Conservation (phyloP, 2,113 vertebrate genomes). For the cattle (Bos taurus) region ARS-UCD2.0 NC_037348.1:49821501-49822000, state of each 20-base stretch:
- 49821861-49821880: not conserved
- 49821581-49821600: not conserved
- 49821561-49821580: slow-evolving; percentile 24
- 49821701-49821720: not conserved
- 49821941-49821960: not conserved
- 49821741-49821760: not conserved
- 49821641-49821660: not conserved
- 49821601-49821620: not conserved
- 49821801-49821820: not conserved
- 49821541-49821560: not conserved
- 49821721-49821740: not conserved
- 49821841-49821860: not conserved
- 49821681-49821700: not conserved
- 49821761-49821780: not conserved
- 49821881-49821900: not conserved
- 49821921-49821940: not conserved
- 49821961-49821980: not conserved
- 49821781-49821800: not conserved
- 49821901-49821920: not conserved
- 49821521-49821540: not conserved
- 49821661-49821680: not conserved
- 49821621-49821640: not conserved
- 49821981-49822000: not conserved
- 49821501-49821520: not conserved
- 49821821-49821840: not conserved